These are phyloP conservation scores for Drosophila stalkeri DNA, from an alignment of 2,888 invertebrate species.

Conservation along the genomic window DNA sequence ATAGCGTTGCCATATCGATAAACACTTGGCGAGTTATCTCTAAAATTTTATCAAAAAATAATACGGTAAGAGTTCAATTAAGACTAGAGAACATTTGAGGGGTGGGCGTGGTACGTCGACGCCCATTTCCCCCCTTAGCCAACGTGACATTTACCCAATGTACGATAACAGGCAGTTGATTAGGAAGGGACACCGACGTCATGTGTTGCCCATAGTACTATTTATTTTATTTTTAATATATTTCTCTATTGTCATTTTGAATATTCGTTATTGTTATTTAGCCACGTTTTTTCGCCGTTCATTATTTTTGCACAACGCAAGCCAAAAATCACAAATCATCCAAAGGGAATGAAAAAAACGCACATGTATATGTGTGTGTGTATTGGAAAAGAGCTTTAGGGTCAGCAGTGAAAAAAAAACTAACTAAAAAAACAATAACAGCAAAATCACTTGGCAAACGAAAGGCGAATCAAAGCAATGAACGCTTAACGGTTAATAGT, in stretches of 20 bases:
- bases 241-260: constrained; percentile 18
- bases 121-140: background rate
- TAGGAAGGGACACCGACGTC: background rate
- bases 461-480: constrained; percentile 27
- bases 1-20: constrained; percentile 46
- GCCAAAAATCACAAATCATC: constrained; percentile 55
- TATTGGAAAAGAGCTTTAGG: constrained; percentile 47
- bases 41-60: constrained; percentile 49
- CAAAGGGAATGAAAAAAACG: constrained; percentile 27
- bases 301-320: constrained; percentile 48
- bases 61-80: constrained; percentile 57
- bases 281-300: constrained; percentile 4
- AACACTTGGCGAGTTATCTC: constrained; percentile 41
- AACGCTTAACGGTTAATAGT: constrained; percentile 34
- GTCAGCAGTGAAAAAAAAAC: constrained; percentile 31
- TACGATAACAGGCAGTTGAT: constrained; percentile 16
- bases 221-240: background rate
- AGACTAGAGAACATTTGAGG: constrained; percentile 11
- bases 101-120: background rate
- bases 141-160: background rate
- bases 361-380: constrained; percentile 6
- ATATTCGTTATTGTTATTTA: constrained; percentile 30
- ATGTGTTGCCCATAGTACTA: background rate
- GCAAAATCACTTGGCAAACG: constrained; percentile 28
- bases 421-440: constrained; percentile 17